A percentile compares a stretch with the other conserved stretches of the same genome.
phyloP scores from a whole-genome alignment of 2,888 invertebrate species.

The Smittia aterrima region DNA sequence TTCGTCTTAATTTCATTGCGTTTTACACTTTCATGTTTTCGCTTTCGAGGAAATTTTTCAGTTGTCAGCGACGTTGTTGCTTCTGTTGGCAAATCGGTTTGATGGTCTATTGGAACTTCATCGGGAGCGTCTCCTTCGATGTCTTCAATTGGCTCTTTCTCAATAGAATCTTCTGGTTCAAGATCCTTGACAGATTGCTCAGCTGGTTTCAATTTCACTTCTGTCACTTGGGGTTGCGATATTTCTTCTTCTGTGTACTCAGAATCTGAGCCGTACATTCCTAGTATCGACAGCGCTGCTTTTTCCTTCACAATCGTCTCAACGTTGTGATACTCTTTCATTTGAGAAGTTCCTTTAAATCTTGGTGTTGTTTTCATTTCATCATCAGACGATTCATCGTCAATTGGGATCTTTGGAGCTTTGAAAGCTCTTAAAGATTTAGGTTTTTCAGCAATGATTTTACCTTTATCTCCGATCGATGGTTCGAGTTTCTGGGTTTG shows the following conservation, averaged over 20 bases:
- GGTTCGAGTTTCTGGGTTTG: not conserved
- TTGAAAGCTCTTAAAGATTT: no score
- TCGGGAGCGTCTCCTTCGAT: not conserved
- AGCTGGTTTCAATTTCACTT: not conserved
- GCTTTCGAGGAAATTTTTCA: conserved; percentile 15
- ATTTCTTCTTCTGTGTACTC: conserved; percentile 1
- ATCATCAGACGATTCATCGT: not conserved
- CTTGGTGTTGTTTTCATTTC: conserved; percentile 28
- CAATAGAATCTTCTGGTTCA: not conserved
- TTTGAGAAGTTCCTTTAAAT: conserved; percentile 43
- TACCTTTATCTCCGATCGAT: not conserved
- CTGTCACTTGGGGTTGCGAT: not conserved
- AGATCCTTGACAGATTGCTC: not conserved
- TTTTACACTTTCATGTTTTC: not conserved
- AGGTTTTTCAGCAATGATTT: not conserved
- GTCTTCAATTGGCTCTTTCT: not conserved
- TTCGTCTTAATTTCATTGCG: conserved; percentile 14
- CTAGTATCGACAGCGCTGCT: conserved; percentile 48
- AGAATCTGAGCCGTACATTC: conserved; percentile 50
- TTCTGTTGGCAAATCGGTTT: conserved; percentile 43
- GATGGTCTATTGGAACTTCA: not conserved
- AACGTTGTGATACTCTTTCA: conserved; percentile 38
- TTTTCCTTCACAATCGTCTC: conserved; percentile 23
- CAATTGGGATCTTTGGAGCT: not conserved
- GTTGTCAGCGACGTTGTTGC: not conserved